Evolutionary conservation across 2,797 vertebrate species (phyloP), one percentile per base, ranked within the genome.

Genomic region (Enteromius mattozi): DNA sequence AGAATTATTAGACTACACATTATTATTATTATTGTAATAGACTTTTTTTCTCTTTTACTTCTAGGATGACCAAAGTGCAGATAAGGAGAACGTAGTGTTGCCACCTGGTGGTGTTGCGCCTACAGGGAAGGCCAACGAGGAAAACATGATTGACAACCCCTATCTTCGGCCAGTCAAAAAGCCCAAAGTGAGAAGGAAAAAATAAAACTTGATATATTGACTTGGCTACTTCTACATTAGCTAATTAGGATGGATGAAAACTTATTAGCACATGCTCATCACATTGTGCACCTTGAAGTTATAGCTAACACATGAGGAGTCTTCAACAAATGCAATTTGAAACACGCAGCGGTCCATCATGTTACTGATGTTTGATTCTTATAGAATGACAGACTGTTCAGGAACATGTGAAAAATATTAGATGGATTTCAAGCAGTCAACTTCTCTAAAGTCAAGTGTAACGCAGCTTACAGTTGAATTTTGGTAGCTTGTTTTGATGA

Each of bases 161-260:
- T 99, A 99, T 70, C 95, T 99, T 30, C 90, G 98, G 1, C 98
- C 98, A 0, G 98, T 99, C 78, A 99, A 99, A 91, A 99, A 99
- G 84, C 98, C 98, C 90, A 99, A 99, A 95, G 96, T 99, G 84
- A 96, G 97, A 89, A 94, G 98, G 92, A 99, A 99, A 97, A 99
- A 99, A 92, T 99, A 94, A 98, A 82, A 3, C 14, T 8, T 4
- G 3, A n/a, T 35, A 27, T 81, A 69, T 24, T 42, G 21, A 87
- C 91, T 90, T 16, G 0, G 24, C 35, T 56, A n/a, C 49, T 70
- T 70, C 14, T 54, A 70, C 21, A 56, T 70, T n/a, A 30, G 3
- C 45, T 0, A 21, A 56, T 35, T 56, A n/a, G 35, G 37, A 30
- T 8, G 35, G 54, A 63, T 63, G 17, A 40, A 45, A 33, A 54